Conservation (phyloP, 2,888 invertebrate species). For the Catocala sponsa region DNA sequence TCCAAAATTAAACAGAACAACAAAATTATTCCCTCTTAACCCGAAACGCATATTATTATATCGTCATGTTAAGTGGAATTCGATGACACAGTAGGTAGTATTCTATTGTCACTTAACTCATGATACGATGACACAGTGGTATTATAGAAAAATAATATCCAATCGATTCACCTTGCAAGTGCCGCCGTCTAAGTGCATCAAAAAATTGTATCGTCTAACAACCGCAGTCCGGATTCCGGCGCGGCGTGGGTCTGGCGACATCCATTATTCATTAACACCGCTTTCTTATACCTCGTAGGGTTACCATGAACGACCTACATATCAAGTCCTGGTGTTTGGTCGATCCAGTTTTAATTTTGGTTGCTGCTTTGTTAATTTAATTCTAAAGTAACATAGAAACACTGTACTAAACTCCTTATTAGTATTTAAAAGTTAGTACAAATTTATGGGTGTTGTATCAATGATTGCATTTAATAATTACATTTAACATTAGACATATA, state of each 20-base stretch:
- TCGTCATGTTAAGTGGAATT: too few species aligned
- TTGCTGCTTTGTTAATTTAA: too few species aligned
- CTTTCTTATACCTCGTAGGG: conserved; percentile 60
- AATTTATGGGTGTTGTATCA: too few species aligned
- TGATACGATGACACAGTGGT: not conserved
- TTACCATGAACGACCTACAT: conserved; percentile 21
- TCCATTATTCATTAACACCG: conserved; percentile 69
- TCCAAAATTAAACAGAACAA: too few species aligned
- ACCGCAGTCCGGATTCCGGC: conserved; percentile 55
- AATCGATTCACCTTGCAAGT: conserved; percentile 5
- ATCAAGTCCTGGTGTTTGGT: not conserved
- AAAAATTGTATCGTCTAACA: conserved; percentile 54
- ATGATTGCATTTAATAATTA: too few species aligned
- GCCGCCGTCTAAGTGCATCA: conserved; percentile 12
- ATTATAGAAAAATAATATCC: not conserved
- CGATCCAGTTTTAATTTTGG: not conserved
- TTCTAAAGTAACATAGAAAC: too few species aligned
- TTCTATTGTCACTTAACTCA: not conserved
- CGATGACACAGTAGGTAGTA: too few species aligned
- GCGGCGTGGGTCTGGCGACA: conserved; percentile 39
- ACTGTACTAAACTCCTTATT: too few species aligned
- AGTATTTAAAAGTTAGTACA: too few species aligned
- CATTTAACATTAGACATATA: too few species aligned
- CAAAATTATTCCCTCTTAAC: too few species aligned
- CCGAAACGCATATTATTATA: too few species aligned